Percentiles rank a stretch among this genome's conserved stretches.
Conservation (phyloP, 2,888 invertebrate species). For the Lasioglossum lativentre region DNA sequence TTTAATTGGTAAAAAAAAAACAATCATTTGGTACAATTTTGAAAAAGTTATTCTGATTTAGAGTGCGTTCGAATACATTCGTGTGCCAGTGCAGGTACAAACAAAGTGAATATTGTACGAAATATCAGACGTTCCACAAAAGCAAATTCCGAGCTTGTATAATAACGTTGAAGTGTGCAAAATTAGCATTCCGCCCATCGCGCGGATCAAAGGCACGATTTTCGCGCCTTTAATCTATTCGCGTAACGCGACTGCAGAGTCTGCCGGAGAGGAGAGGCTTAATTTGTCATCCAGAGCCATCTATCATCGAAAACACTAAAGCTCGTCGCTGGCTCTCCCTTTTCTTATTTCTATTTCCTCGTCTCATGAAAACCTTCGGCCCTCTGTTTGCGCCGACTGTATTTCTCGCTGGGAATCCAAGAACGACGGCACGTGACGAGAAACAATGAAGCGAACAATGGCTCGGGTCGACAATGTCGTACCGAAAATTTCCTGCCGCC, state of each 20-base stretch:
- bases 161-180: not conserved
- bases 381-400: constrained; percentile 2
- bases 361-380: constrained; percentile 54
- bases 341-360: constrained; percentile 37
- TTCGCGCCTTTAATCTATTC: constrained; percentile 8
- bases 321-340: constrained; percentile 33
- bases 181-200: not conserved
- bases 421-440: constrained; percentile 65
- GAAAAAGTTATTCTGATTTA: no score
- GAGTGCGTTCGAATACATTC: no score
- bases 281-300: constrained; percentile 70
- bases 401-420: constrained; percentile 38
- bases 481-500: constrained; percentile 63
- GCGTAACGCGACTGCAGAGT: constrained; percentile 20
- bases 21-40: no score
- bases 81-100: not conserved
- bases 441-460: constrained; percentile 71
- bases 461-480: constrained; percentile 66
- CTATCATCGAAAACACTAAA: constrained; percentile 66
- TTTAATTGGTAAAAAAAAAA: no score
- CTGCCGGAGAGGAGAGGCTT: constrained; percentile 58
- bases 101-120: not conserved
- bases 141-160: not conserved
- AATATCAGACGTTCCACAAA: not conserved
- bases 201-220: not conserved